Evolutionary conservation across 92 coral and sea anemone genomes (phyloP).

Genomic region (Isaurus tuberculatus): DNA sequence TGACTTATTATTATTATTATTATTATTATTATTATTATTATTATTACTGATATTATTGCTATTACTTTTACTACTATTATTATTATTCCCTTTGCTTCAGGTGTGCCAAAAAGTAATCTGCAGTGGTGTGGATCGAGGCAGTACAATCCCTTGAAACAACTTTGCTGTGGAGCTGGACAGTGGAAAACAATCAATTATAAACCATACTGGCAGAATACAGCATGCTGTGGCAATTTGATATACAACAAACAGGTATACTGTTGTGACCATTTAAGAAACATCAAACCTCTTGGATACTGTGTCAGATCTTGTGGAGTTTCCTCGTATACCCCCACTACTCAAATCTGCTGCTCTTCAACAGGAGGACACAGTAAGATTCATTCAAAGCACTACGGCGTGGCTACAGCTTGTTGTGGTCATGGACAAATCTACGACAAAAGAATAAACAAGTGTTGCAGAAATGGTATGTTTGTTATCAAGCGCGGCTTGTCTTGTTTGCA

Average conservation of each 20-base stretch:
- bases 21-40: too few species aligned
- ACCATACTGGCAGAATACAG: too few species aligned
- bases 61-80: too few species aligned
- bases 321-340: not conserved
- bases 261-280: not conserved
- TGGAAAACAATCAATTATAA: too few species aligned
- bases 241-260: conserved; percentile 7
- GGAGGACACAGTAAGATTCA: not conserved
- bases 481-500: not conserved
- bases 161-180: too few species aligned
- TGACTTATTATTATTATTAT: too few species aligned
- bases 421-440: not conserved
- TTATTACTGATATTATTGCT: too few species aligned
- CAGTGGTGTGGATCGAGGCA: too few species aligned
- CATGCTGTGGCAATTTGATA: not conserved
- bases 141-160: too few species aligned
- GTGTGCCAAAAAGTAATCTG: too few species aligned
- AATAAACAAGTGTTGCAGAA: conserved; percentile 18
- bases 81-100: too few species aligned
- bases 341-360: conserved; percentile 11
- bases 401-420: conserved; percentile 16
- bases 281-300: not conserved
- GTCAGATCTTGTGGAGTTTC: not conserved
- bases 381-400: not conserved
- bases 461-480: not conserved